These are phyloP conservation scores for Zaprionus ghesquierei DNA, from an alignment of 1,140 invertebrate species.

Conservation along the genomic window DNA sequence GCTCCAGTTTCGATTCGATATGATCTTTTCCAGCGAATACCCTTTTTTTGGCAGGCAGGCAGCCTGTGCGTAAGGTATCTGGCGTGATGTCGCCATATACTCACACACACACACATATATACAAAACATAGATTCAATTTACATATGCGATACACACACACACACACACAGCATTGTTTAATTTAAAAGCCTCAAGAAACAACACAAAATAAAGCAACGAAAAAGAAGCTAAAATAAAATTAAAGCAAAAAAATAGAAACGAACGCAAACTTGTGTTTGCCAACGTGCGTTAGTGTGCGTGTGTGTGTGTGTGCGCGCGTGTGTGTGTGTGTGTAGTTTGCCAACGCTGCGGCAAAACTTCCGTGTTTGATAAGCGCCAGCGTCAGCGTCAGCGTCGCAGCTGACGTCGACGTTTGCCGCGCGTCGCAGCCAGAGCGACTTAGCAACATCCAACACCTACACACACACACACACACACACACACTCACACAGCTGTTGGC, in stretches of 20 bases:
- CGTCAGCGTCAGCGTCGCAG: conserved; percentile 6
- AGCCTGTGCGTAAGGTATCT: neutral
- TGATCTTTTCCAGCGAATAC: conserved; percentile 9
- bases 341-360: conserved; percentile 57
- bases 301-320: conserved; percentile 8
- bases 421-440: conserved; percentile 16
- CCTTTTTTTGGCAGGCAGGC: neutral
- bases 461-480: neutral
- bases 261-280: conserved; percentile 16
- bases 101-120: neutral
- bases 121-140: conserved; percentile 20
- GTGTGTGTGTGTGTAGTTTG: conserved; percentile 30
- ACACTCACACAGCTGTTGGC: neutral
- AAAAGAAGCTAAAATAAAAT: conserved; percentile 1
- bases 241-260: conserved; percentile 4
- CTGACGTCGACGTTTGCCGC: conserved; percentile 13
- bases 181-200: conserved; percentile 37
- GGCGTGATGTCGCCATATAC: neutral
- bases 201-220: conserved; percentile 20
- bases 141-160: conserved; percentile 23
- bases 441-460: conserved; percentile 47
- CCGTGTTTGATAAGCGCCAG: conserved; percentile 70
- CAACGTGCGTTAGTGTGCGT: conserved; percentile 6
- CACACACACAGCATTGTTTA: conserved; percentile 24
- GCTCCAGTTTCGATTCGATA: conserved; percentile 23